Evolutionary conservation across 2,113 vertebrate species (phyloP).

Genomic region (Hypocryptadius cinnamomeus): DNA sequence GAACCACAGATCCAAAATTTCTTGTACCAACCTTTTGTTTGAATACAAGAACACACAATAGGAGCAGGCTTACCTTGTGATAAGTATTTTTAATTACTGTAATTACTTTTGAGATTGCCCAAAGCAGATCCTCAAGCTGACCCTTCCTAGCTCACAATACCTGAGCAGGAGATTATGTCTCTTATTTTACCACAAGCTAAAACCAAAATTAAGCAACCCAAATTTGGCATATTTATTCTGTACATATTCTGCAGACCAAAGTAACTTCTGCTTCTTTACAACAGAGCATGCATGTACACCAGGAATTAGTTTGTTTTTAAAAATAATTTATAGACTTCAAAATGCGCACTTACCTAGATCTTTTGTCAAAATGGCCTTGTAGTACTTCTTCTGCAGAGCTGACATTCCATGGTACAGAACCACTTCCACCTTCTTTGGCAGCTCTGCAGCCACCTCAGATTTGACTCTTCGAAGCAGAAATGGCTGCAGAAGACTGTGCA

Average conservation of each 20-base stretch:
- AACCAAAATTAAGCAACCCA: neutral
- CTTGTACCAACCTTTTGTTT: neutral
- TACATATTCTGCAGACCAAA: neutral
- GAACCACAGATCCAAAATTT: neutral
- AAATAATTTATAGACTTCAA: neutral
- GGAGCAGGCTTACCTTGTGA: neutral
- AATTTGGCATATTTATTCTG: neutral
- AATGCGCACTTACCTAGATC: conserved; percentile 74
- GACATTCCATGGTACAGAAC: conserved; percentile 91
- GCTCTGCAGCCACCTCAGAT: conserved; percentile 80
- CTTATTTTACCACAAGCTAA: neutral
- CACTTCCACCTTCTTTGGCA: conserved; percentile 86
- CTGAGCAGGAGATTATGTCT: neutral
- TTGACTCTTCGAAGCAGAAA: conserved; percentile 91
- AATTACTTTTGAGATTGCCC: neutral
- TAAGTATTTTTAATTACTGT: neutral
- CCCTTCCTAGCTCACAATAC: neutral
- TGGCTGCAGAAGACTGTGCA: conserved; percentile 82
- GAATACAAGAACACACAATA: neutral
- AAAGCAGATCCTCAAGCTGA: neutral
- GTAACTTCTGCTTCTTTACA: neutral
- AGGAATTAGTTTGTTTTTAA: neutral
- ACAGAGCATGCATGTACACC: neutral
- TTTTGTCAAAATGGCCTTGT: conserved; percentile 86
- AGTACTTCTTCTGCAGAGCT: conserved; percentile 85